Percentiles rank a stretch among this genome's conserved stretches.
Evolutionary conservation across 2,888 invertebrate genomes (phyloP).

Genomic region (Drosophila subquinaria): DNA sequence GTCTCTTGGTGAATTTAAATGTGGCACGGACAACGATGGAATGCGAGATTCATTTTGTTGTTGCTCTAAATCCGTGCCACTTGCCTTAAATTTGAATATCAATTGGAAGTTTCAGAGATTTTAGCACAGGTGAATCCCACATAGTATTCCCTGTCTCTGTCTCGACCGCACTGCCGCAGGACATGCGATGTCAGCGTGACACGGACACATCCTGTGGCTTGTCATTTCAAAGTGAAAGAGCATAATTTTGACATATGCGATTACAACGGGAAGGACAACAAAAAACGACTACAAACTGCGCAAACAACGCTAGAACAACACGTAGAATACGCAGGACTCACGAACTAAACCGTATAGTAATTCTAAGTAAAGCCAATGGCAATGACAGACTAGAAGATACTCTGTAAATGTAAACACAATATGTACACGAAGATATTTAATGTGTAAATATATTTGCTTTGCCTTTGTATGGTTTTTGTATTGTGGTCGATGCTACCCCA

Average conservation of each 20-base stretch:
- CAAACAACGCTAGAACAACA: slow-evolving; percentile 25
- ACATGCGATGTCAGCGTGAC: slow-evolving; percentile 62
- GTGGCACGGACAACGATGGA: slow-evolving; percentile 8
- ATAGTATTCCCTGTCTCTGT: not conserved
- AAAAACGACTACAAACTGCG: slow-evolving; percentile 30
- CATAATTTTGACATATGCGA: slow-evolving; percentile 80
- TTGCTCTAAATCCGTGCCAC: slow-evolving; percentile 42
- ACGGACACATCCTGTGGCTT: slow-evolving; percentile 56
- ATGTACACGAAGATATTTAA: too few species aligned
- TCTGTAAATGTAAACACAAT: not conserved
- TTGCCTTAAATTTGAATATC: slow-evolving; percentile 54
- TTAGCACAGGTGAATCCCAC: slow-evolving; percentile 27
- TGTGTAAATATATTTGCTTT: too few species aligned
- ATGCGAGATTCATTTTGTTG: slow-evolving; percentile 37
- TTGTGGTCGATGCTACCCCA: not conserved
- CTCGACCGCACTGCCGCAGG: slow-evolving; percentile 13
- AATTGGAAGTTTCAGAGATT: slow-evolving; percentile 48
- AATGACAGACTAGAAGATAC: not conserved
- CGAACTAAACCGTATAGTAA: slow-evolving; percentile 8
- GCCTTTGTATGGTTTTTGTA: not conserved
- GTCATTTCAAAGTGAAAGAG: slow-evolving; percentile 68
- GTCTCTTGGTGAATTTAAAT: slow-evolving; percentile 28
- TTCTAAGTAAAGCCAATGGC: not conserved
- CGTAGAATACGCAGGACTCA: slow-evolving; percentile 25
- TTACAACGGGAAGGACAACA: slow-evolving; percentile 48